Conservation (phyloP, 2,797 vertebrate species). For the Anguilla megastoma region DNA sequence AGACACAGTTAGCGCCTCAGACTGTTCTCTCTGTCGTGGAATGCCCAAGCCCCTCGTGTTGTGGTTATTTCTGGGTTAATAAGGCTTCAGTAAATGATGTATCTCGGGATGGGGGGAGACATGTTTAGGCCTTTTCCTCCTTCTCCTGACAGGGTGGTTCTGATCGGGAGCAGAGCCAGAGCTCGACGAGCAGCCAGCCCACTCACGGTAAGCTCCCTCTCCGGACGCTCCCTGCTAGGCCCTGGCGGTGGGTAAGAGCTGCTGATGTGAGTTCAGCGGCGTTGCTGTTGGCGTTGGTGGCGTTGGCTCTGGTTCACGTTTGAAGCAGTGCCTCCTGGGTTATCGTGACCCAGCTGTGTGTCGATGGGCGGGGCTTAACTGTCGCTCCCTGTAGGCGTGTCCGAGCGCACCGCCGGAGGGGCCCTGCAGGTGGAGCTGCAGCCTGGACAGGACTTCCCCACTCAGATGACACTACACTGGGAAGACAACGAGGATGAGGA, state of each 20-base stretch:
- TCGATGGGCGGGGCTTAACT: background rate
- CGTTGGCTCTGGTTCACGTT: background rate
- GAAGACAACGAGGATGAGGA: slow-evolving; percentile 57
- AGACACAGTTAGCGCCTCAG: no score
- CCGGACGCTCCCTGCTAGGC: no score
- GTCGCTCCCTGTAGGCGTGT: background rate
- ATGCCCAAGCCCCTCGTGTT: background rate
- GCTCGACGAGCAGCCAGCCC: background rate
- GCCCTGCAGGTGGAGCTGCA: slow-evolving; percentile 4
- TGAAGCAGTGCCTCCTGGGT: background rate
- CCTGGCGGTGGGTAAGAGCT: no score
- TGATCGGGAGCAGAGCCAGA: slow-evolving; percentile 21
- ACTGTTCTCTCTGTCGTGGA: background rate
- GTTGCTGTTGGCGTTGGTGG: background rate
- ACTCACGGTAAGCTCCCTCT: slow-evolving; percentile 41
- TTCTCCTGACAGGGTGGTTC: slow-evolving; percentile 39
- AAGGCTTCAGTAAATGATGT: background rate
- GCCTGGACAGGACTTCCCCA: slow-evolving; percentile 45
- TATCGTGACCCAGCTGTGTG: background rate
- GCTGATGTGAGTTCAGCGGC: background rate
- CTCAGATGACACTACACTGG: slow-evolving; percentile 61
- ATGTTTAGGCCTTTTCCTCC: background rate
- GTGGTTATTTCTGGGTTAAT: background rate
- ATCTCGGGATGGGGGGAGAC: background rate
- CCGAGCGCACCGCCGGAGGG: background rate